Conservation (phyloP, 2,797 vertebrate genomes). For the Xenentodon cancila region DNA sequence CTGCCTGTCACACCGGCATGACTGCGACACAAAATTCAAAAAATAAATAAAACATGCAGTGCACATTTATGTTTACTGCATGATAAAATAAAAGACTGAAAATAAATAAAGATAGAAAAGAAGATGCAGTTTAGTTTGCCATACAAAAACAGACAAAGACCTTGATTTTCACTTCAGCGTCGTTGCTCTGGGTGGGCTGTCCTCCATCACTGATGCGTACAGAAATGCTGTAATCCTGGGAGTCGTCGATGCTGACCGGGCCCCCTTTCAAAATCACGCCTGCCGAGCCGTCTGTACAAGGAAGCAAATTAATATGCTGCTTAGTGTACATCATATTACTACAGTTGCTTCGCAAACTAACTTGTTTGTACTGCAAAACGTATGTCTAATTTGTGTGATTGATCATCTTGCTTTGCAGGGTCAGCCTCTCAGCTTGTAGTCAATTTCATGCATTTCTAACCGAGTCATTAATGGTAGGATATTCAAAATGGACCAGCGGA, state of each 20-base stretch:
- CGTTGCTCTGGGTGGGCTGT: conserved; percentile 79
- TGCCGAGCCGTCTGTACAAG: conserved; percentile 87
- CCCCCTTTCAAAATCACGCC: conserved; percentile 87
- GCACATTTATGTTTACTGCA: neutral
- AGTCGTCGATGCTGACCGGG: conserved; percentile 85
- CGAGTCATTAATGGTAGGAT: too few species aligned
- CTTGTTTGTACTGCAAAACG: conserved; percentile 13
- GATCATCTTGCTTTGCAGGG: conserved; percentile 24
- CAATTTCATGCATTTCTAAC: conserved; percentile 19
- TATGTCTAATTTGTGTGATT: conserved; percentile 41
- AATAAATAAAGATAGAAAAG: too few species aligned
- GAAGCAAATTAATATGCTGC: conserved; percentile 4
- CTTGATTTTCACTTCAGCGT: conserved; percentile 80
- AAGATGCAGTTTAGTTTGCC: conserved; percentile 25
- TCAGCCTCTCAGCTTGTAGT: conserved; percentile 44
- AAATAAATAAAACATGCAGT: neutral
- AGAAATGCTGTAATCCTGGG: conserved; percentile 84
- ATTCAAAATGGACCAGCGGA: too few species aligned
- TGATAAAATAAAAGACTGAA: too few species aligned
- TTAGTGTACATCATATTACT: conserved; percentile 4
- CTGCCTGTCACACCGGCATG: conserved; percentile 86
- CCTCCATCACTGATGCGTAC: conserved; percentile 90
- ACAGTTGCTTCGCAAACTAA: conserved; percentile 3
- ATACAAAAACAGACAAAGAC: conserved; percentile 79
- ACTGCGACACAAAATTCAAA: conserved; percentile 15